Percentiles rank a stretch among this genome's conserved stretches.
Conservation (phyloP, 2,888 invertebrate species). For the Eustalomyia histrio region DNA sequence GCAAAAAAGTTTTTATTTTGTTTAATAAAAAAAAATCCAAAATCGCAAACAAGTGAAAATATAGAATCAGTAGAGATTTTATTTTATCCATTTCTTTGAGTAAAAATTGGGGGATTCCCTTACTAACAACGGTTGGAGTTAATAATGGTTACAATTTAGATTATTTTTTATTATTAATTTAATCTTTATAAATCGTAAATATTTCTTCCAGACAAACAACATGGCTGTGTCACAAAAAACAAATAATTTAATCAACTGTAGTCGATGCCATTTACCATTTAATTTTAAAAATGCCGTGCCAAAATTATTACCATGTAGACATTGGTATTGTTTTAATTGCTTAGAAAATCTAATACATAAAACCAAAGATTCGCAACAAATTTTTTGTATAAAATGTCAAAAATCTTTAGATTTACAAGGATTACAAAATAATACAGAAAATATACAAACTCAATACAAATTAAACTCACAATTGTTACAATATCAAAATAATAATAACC, state of each 20-base stretch:
- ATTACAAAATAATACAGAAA: slow-evolving; percentile 54
- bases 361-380: slow-evolving; percentile 84
- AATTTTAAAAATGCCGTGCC: slow-evolving; percentile 87
- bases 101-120: no score
- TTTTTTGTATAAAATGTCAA: slow-evolving; percentile 88
- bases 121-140: no score
- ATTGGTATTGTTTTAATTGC: slow-evolving; percentile 88
- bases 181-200: no score
- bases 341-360: slow-evolving; percentile 83
- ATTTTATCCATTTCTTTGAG: no score
- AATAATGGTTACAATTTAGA: no score
- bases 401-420: slow-evolving; percentile 84
- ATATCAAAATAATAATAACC: slow-evolving; percentile 15
- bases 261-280: slow-evolving; percentile 87
- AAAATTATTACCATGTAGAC: slow-evolving; percentile 87
- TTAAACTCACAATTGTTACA: slow-evolving; percentile 34
- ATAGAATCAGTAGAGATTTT: no score
- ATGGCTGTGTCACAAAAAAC: slow-evolving; percentile 84
- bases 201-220: slow-evolving; percentile 81
- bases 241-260: slow-evolving; percentile 87
- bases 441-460: slow-evolving; percentile 45
- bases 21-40: no score
- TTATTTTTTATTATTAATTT: no score
- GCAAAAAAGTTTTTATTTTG: no score
- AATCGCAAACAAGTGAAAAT: no score